Conservation (phyloP, 2,888 invertebrate genomes). For the Morinoia aosen region DNA sequence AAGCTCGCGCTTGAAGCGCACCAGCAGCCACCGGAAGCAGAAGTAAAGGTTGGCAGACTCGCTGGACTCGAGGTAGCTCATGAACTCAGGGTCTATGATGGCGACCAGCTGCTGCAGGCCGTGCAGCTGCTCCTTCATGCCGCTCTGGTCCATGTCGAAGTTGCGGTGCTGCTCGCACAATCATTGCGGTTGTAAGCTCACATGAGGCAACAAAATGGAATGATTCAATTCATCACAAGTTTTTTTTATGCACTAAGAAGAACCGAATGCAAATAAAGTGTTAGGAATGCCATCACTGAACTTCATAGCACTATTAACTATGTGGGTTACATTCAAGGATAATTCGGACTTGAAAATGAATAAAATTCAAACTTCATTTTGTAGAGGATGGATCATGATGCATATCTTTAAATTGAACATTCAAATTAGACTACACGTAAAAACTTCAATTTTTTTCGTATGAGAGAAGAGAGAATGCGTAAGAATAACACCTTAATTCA, state of each 20-base stretch:
- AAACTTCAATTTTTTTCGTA: no score
- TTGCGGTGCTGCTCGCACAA: slow-evolving; percentile 81
- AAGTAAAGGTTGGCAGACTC: slow-evolving; percentile 98
- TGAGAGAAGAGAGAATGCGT: no score
- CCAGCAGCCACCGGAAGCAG: slow-evolving; percentile 97
- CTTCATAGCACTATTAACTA: no score
- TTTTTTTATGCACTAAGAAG: no score
- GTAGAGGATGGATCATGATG: no score
- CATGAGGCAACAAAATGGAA: slow-evolving; percentile 1
- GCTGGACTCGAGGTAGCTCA: slow-evolving; percentile 86
- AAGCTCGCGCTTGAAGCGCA: slow-evolving; percentile 85
- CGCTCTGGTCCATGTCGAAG: slow-evolving; percentile 96
- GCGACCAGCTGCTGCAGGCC: slow-evolving; percentile 86
- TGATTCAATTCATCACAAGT: neutral
- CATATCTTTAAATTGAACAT: no score
- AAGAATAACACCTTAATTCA: neutral
- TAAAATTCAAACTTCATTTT: no score
- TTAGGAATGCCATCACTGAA: no score
- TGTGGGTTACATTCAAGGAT: no score
- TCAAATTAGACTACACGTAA: no score
- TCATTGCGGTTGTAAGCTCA: neutral
- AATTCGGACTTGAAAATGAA: no score
- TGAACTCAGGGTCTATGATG: slow-evolving; percentile 87
- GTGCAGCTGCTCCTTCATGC: slow-evolving; percentile 92
- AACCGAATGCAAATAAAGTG: neutral